These are phyloP conservation scores for Henricia sp. DNA, from an alignment of 53 echinoderm and acorn worm genomes.

Conservation along the genomic window DNA sequence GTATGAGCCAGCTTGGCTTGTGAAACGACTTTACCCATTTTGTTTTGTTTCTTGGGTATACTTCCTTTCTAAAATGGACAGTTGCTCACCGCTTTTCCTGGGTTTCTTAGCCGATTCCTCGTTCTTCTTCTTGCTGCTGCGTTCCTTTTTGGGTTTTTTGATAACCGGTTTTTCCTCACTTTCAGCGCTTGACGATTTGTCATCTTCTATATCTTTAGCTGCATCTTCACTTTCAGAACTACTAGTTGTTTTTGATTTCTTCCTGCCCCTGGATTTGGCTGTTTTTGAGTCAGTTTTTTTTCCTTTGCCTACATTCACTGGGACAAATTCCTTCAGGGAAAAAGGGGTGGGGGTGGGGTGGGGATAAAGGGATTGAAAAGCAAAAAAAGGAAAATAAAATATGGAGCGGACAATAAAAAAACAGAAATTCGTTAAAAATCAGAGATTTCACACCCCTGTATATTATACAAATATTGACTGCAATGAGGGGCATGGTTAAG, in stretches of 20 bases:
- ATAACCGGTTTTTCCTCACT: slow-evolving; percentile 36
- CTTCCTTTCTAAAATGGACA: no score
- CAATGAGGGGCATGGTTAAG: no score
- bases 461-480: no score
- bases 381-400: no score
- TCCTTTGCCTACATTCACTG: slow-evolving; percentile 3
- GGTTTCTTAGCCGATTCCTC: slow-evolving; percentile 50
- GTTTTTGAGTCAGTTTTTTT: not conserved
- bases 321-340: slow-evolving; percentile 27
- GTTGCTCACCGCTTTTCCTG: not conserved
- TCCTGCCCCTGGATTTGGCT: slow-evolving; percentile 1
- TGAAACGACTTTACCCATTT: no score
- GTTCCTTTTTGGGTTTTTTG: slow-evolving; percentile 58
- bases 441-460: no score
- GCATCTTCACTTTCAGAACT: slow-evolving; percentile 46
- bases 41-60: no score
- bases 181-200: slow-evolving; percentile 22
- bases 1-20: no score
- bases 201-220: slow-evolving; percentile 48
- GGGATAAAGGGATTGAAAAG: no score
- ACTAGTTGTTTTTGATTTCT: slow-evolving; percentile 31
- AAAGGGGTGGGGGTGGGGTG: no score
- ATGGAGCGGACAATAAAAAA: no score
- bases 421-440: no score
- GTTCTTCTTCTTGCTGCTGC: slow-evolving; percentile 46